These are phyloP conservation scores for Lottia scabra DNA, from an alignment of 2,888 invertebrate species.

Conservation along the genomic window DNA sequence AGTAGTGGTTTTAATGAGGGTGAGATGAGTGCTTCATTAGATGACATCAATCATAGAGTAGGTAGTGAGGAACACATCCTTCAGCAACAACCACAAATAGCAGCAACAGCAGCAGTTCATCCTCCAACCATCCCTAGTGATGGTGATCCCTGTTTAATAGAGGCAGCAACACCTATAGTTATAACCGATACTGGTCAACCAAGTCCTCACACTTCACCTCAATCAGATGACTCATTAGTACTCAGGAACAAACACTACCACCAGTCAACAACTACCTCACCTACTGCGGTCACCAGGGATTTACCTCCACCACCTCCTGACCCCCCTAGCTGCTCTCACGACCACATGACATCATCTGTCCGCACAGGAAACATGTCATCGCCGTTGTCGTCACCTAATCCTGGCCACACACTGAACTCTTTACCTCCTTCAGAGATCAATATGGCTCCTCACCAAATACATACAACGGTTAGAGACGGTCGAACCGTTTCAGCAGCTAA, in stretches of 20 bases:
- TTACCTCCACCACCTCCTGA: neutral
- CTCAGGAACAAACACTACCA: slow-evolving; percentile 3
- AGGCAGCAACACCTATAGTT: neutral
- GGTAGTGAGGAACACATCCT: slow-evolving; percentile 13
- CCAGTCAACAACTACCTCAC: slow-evolving; percentile 6
- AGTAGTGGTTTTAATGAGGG: slow-evolving; percentile 6
- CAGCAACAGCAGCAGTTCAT: neutral
- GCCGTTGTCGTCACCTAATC: neutral
- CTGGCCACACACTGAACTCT: slow-evolving; percentile 4
- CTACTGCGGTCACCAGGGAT: neutral
- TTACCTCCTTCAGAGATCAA: neutral
- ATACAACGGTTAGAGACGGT: neutral
- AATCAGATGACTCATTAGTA: neutral
- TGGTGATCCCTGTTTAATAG: slow-evolving; percentile 1
- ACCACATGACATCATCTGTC: too few relatives aligned
- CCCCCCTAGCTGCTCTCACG: neutral
- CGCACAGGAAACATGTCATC: too few relatives aligned
- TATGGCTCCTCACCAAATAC: slow-evolving; percentile 2
- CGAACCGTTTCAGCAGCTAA: slow-evolving; percentile 4
- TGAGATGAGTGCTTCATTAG: slow-evolving; percentile 27
- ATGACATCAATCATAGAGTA: slow-evolving; percentile 43
- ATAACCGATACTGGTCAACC: neutral
- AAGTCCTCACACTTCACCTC: neutral
- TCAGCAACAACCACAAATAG: neutral
- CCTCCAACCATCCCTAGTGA: neutral